These are phyloP conservation scores for Bubo scandiacus DNA, from an alignment of 2,113 vertebrate genomes.

Conservation along the genomic window DNA sequence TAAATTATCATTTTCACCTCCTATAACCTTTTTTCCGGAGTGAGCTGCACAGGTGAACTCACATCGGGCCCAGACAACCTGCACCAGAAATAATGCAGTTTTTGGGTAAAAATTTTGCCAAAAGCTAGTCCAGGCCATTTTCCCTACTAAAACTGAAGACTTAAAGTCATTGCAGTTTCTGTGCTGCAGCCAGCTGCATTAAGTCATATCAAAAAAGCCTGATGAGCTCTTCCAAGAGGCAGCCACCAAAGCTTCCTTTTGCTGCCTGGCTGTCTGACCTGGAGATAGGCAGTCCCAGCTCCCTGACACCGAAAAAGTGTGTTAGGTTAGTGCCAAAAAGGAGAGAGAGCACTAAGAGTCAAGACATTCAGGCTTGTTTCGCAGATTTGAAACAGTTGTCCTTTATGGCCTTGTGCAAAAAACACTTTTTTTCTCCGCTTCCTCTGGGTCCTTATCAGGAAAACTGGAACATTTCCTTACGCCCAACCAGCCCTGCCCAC, in stretches of 20 bases:
- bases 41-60: not conserved
- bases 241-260: not conserved
- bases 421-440: not conserved
- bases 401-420: not conserved
- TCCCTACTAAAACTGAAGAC: not conserved
- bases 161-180: not conserved
- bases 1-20: not conserved
- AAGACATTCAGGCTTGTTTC: slow-evolving; percentile 6
- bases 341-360: not conserved
- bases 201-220: not conserved
- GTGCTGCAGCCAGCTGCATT: not conserved
- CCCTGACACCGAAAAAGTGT: not conserved
- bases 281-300: not conserved
- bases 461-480: not conserved
- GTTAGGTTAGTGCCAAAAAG: not conserved
- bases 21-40: not conserved
- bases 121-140: not conserved
- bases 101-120: not conserved
- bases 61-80: not conserved
- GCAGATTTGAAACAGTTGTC: slow-evolving; percentile 2
- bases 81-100: not conserved
- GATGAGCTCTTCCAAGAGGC: not conserved
- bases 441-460: not conserved
- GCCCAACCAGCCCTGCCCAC: not conserved
- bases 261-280: not conserved